Conservation (phyloP, 2,113 vertebrate species). For the Morone chrysops region DNA sequence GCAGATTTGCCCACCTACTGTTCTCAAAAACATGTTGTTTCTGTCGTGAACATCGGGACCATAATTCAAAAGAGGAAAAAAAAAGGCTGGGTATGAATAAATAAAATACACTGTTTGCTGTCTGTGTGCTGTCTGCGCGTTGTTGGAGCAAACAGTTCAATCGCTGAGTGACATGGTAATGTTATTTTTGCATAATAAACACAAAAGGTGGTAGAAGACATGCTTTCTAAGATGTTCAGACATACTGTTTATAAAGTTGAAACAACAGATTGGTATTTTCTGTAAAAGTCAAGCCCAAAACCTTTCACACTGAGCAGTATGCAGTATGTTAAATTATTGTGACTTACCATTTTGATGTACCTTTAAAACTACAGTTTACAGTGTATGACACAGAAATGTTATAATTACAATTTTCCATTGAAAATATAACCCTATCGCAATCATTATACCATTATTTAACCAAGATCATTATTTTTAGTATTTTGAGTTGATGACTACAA, state of each 20-base stretch:
- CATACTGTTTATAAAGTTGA: background rate
- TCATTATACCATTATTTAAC: too few relatives aligned
- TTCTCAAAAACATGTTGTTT: slow-evolving; percentile 8
- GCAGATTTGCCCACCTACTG: slow-evolving; percentile 12
- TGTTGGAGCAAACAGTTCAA: slow-evolving; percentile 15
- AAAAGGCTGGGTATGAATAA: slow-evolving; percentile 24
- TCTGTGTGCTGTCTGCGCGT: slow-evolving; percentile 10
- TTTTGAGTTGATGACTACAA: too few relatives aligned
- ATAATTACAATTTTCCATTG: too few relatives aligned
- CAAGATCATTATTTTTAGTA: too few relatives aligned
- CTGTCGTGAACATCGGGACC: background rate
- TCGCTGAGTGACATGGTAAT: background rate
- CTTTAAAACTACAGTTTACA: too few relatives aligned
- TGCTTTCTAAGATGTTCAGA: background rate
- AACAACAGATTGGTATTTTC: background rate
- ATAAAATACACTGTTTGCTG: slow-evolving; percentile 8
- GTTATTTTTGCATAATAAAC: slow-evolving; percentile 13
- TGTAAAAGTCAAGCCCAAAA: background rate
- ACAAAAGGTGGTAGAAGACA: background rate
- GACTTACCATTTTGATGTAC: too few relatives aligned
- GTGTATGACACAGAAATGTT: too few relatives aligned
- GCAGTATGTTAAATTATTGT: background rate
- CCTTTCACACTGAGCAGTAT: background rate
- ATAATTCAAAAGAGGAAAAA: background rate
- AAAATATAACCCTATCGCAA: too few relatives aligned